A percentile compares a stretch with the other conserved stretches of the same genome.
Conservation (phyloP, 2,888 invertebrate species). For the Brenthis ino region DNA sequence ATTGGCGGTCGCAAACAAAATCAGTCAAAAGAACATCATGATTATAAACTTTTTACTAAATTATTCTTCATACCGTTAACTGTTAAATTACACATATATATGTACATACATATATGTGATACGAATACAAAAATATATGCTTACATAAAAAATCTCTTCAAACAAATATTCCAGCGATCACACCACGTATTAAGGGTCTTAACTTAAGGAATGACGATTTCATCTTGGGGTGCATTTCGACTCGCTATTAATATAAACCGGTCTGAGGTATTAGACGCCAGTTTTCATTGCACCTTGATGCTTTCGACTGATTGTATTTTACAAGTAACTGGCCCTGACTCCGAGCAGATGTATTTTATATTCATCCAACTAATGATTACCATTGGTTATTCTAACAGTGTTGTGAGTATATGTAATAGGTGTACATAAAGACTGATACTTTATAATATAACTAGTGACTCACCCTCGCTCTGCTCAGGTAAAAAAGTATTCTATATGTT, state of each 20-base stretch:
- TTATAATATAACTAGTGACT: too few species aligned
- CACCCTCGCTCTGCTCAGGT: too few species aligned
- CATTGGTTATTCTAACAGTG: too few species aligned
- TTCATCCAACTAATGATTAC: background rate
- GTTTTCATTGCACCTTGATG: conserved; percentile 23
- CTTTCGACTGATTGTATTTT: conserved; percentile 10
- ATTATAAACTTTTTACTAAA: too few species aligned
- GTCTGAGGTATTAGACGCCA: conserved; percentile 18
- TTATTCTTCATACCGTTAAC: too few species aligned
- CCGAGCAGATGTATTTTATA: background rate
- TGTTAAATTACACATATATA: too few species aligned
- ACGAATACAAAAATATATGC: background rate
- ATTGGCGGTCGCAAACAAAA: too few species aligned
- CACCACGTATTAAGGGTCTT: conserved; percentile 23
- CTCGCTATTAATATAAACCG: conserved; percentile 27
- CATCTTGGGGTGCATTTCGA: conserved; percentile 32
- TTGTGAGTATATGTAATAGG: too few species aligned
- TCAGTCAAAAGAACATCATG: too few species aligned
- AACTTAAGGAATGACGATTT: conserved; percentile 21
- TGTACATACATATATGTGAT: too few species aligned
- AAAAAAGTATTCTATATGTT: too few species aligned
- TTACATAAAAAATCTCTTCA: background rate
- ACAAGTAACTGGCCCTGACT: background rate
- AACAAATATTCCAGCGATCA: conserved; percentile 16
- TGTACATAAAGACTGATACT: too few species aligned